Evolutionary conservation across 2,797 vertebrate genomes (phyloP), one percentile per base, ranked within the genome.

Genomic region (Gymnocypris eckloni): DNA sequence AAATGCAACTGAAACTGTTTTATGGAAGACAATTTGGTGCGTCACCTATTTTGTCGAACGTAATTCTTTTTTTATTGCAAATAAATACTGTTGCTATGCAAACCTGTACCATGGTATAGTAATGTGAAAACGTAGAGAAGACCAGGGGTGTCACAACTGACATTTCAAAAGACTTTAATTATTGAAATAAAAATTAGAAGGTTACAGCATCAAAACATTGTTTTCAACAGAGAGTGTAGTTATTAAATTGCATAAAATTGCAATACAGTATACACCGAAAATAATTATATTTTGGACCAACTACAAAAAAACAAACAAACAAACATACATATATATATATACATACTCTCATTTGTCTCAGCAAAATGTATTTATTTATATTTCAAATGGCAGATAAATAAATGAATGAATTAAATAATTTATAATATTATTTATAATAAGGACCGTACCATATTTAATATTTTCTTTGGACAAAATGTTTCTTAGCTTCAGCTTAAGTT

Each of bases 11-110:
- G 22, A 45, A 16, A 33, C 76, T 48, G 69, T 82, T 88, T 56
- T 73, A 89, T 86, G 89, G 82, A 79, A 84, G 86, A 89, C n/a
- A 83, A 52, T 45, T 86, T 64, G 79, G 83, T 59, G 76, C 84
- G 86, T 86, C 33, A 28, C 83, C 12, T 79, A 59, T 56, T 86
- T 18, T 79, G 82, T 77, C 72, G 28, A 69, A 75, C 75, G 54
- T 69, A 78, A 80, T 76, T 84, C 1, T 2, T 81, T 72, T 86
- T 86, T 75, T 82, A 81, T 50, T 77, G 2, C 45, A 81, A 79
- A 79, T 54, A 54, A 43, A 56, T 45, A 37, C 20, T 79, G n/a
- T 48, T 28, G 37, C 54, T 70, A 22, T 37, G 9, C 16, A 61
- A 78, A 16, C 76, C n/a, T 22, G 50, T 37, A 37, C 18, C 13